phyloP scores from a whole-genome alignment of 1,140 invertebrate species.

The Ctenoplectra terminalis region DNA sequence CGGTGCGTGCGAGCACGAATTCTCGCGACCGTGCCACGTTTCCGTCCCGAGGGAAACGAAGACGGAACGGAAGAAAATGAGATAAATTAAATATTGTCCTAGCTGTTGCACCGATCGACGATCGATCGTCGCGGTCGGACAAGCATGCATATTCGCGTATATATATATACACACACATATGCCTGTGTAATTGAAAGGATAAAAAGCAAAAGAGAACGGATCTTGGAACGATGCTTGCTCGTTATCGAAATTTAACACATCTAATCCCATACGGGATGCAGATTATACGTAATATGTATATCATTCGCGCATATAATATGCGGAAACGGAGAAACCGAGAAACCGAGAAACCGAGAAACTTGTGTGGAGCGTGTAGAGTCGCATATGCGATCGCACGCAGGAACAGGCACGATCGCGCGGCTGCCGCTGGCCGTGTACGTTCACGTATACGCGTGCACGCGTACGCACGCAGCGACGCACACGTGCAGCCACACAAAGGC shows the following conservation, averaged over 20 bases:
- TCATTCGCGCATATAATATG: slow-evolving; percentile 50
- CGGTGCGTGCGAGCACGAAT: no score
- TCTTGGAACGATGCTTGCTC: slow-evolving; percentile 2
- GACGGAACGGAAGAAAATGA: no score
- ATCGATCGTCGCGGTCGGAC: no score
- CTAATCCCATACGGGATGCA: slow-evolving; percentile 28
- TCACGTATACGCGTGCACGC: not conserved
- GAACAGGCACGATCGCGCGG: not conserved
- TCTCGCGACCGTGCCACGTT: no score
- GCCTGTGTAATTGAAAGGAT: slow-evolving; percentile 8
- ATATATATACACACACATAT: no score
- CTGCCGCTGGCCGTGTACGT: not conserved
- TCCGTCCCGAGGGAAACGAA: not conserved
- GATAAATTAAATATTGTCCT: no score
- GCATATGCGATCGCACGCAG: not conserved
- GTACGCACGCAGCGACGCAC: slow-evolving; percentile 1
- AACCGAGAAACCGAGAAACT: not conserved
- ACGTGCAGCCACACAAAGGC: slow-evolving; percentile 40
- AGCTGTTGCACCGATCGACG: no score
- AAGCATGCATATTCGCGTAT: no score
- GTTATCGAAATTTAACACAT: slow-evolving; percentile 38
- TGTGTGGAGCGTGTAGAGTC: not conserved
- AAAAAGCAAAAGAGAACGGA: not conserved
- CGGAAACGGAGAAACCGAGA: slow-evolving; percentile 10
- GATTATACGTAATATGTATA: slow-evolving; percentile 54